Conservation (phyloP, 1,140 invertebrate genomes). For the Drosophila quadrilineata region DNA sequence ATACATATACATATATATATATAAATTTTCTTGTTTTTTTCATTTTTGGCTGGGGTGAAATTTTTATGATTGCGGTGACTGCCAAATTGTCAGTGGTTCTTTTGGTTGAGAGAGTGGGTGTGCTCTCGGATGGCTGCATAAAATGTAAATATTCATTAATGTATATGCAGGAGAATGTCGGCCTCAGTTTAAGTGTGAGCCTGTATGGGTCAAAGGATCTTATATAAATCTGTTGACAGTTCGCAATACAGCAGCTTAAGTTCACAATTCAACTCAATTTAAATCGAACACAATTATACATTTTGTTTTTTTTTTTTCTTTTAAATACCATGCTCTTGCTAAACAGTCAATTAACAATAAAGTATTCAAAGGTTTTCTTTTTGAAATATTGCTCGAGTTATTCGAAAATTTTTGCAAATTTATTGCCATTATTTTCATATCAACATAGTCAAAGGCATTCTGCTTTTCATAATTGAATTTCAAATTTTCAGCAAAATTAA, state of each 20-base stretch:
- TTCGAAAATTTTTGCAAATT: no score
- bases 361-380: no score
- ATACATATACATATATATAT: constrained; percentile 1
- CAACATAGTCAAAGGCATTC: no score
- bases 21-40: constrained; percentile 16
- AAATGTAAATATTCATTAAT: constrained; percentile 70
- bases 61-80: constrained; percentile 80
- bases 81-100: constrained; percentile 71
- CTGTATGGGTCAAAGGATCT: constrained; percentile 32
- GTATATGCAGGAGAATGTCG: constrained; percentile 3
- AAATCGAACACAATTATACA: neutral
- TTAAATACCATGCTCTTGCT: no score
- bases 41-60: constrained; percentile 44
- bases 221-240: constrained; percentile 28
- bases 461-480: no score
- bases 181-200: neutral
- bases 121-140: constrained; percentile 45
- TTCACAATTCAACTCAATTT: no score
- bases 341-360: no score
- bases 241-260: no score
- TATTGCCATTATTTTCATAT: no score
- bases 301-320: no score
- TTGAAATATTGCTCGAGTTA: no score
- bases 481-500: no score
- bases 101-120: constrained; percentile 33